Evolutionary conservation across 2,113 vertebrate species (phyloP).

Genomic region (Garra rufa): DNA sequence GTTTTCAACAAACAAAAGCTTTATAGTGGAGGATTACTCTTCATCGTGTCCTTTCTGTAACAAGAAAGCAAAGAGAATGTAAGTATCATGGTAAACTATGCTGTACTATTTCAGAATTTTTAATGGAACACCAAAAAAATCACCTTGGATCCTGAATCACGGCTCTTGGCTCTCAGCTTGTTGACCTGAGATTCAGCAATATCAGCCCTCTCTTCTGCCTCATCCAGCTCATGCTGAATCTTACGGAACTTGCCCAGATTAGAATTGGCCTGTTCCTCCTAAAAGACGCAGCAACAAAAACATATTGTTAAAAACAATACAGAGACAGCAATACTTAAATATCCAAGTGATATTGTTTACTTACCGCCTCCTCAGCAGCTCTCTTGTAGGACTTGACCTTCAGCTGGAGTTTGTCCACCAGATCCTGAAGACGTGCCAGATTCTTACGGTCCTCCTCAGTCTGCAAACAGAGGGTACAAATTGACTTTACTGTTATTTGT

Average conservation of each 20-base stretch:
- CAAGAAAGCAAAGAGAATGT: slow-evolving; percentile 19
- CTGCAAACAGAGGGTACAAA: slow-evolving; percentile 45
- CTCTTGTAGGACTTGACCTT: slow-evolving; percentile 85
- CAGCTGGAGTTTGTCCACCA: slow-evolving; percentile 83
- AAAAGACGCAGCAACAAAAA: neutral
- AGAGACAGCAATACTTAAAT: neutral
- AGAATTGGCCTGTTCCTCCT: slow-evolving; percentile 73
- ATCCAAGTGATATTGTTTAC: slow-evolving; percentile 33
- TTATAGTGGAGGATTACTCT: slow-evolving; percentile 61
- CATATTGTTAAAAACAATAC: neutral
- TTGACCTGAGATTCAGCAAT: slow-evolving; percentile 77
- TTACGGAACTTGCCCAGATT: slow-evolving; percentile 72
- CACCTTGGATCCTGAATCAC: slow-evolving; percentile 69
- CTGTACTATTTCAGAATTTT: neutral
- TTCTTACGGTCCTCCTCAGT: slow-evolving; percentile 84
- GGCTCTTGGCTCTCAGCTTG: slow-evolving; percentile 74
- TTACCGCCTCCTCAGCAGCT: slow-evolving; percentile 77
- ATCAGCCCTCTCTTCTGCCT: slow-evolving; percentile 75
- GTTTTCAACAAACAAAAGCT: slow-evolving; percentile 15
- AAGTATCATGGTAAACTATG: neutral
- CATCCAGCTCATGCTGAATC: slow-evolving; percentile 73
- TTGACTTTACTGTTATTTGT: neutral
- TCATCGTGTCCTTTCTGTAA: slow-evolving; percentile 71
- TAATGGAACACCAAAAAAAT: neutral
- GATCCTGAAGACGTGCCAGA: slow-evolving; percentile 78